These are phyloP conservation scores for Agriotes lineatus DNA, from an alignment of 2,888 invertebrate species.

Conservation along the genomic window DNA sequence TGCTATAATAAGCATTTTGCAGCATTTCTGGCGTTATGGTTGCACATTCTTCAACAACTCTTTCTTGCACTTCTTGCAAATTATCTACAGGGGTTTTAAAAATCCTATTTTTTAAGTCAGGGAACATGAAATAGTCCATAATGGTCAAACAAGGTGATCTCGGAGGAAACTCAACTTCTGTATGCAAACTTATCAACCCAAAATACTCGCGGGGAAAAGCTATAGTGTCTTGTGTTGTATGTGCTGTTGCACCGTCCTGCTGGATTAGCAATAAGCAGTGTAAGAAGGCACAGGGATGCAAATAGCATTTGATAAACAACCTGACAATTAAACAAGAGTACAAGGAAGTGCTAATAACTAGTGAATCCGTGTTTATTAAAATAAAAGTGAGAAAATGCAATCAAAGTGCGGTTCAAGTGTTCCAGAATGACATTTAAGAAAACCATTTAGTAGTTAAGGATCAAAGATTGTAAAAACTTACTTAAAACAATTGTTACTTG, in stretches of 20 bases:
- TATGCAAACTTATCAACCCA: not conserved
- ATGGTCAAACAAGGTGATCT: not conserved
- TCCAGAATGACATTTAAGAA: too few relatives aligned
- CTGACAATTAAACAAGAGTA: too few relatives aligned
- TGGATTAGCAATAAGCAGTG: too few relatives aligned
- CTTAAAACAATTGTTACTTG: too few relatives aligned
- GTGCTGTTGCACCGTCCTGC: not conserved
- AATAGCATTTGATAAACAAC: too few relatives aligned
- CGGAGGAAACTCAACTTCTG: not conserved
- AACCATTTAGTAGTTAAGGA: too few relatives aligned
- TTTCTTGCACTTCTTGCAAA: not conserved
- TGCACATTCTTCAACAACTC: not conserved
- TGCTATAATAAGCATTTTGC: not conserved
- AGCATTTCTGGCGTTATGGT: not conserved
- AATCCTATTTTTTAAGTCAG: not conserved
- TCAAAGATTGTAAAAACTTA: too few relatives aligned
- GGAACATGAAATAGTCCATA: not conserved
- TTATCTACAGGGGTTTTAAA: not conserved
- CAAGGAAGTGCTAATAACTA: too few relatives aligned
- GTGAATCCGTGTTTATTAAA: too few relatives aligned
- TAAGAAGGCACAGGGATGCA: too few relatives aligned
- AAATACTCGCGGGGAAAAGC: not conserved
- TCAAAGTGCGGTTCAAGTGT: too few relatives aligned
- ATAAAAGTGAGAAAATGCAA: too few relatives aligned
- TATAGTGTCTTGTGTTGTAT: not conserved